phyloP scores from a whole-genome alignment of 2,113 vertebrate species.

The Climacteris rufus region DNA sequence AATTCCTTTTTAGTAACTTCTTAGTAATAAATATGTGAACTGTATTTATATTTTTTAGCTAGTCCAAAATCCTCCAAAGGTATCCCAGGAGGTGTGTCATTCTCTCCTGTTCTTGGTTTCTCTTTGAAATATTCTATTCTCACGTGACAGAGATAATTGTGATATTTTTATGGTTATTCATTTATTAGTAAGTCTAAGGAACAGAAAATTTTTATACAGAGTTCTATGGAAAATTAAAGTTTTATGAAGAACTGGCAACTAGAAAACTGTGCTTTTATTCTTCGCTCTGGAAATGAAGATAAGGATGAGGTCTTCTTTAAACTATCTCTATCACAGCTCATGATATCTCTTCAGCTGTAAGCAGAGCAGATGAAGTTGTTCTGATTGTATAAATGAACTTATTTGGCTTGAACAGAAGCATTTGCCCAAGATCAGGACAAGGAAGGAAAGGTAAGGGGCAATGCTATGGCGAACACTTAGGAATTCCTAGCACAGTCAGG shows the following conservation, averaged over 20 bases:
- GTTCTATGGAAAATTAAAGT: neutral
- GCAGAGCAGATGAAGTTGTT: neutral
- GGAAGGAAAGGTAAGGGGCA: neutral
- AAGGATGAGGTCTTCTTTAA: neutral
- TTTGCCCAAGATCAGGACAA: neutral
- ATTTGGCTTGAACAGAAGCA: neutral
- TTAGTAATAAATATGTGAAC: neutral
- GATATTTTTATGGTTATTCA: neutral
- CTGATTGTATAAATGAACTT: neutral
- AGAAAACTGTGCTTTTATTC: neutral
- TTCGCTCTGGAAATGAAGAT: neutral
- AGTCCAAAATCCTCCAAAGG: neutral
- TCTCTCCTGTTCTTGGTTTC: neutral
- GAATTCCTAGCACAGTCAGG: neutral
- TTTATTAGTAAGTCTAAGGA: neutral
- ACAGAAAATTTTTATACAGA: neutral
- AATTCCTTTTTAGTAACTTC: neutral
- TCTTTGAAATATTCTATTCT: neutral
- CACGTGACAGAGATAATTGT: neutral
- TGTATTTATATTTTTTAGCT: neutral
- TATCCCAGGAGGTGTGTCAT: neutral
- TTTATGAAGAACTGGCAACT: neutral
- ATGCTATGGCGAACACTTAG: neutral
- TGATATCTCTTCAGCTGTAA: neutral
- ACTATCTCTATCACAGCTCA: fast-evolving